Evolutionary conservation across 2,113 vertebrate species (phyloP).

Genomic region (Xiphorhynchus elegans): DNA sequence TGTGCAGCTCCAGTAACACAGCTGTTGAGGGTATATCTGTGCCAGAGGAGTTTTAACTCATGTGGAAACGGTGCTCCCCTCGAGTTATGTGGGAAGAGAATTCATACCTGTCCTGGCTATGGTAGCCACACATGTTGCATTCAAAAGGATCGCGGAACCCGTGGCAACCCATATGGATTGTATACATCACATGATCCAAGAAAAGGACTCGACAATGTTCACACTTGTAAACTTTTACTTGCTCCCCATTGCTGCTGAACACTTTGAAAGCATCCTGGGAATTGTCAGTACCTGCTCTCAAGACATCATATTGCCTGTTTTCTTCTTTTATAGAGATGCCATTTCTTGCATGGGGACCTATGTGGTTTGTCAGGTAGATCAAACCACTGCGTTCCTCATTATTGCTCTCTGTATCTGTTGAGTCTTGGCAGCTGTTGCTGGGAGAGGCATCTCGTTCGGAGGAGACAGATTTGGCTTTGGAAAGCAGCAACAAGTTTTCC

Average conservation of each 20-base stretch:
- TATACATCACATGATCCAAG: conserved; percentile 99
- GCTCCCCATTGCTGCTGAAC: conserved; percentile 86
- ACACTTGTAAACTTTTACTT: conserved; percentile 90
- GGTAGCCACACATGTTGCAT: conserved; percentile 98
- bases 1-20: not conserved
- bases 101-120: conserved; percentile 96
- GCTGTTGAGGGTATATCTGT: not conserved
- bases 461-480: conserved; percentile 91
- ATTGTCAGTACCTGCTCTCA: conserved; percentile 81
- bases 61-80: conserved; percentile 92
- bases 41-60: conserved; percentile 68
- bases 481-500: conserved; percentile 93
- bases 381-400: conserved; percentile 90
- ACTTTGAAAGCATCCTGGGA: conserved; percentile 91
- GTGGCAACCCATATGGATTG: conserved; percentile 99
- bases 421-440: conserved; percentile 95
- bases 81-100: conserved; percentile 98
- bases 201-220: conserved; percentile 96
- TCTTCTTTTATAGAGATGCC: conserved; percentile 92
- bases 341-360: conserved; percentile 86
- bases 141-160: conserved; percentile 97
- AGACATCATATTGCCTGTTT: conserved; percentile 84
- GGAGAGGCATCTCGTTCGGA: conserved; percentile 93
- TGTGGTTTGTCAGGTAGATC: conserved; percentile 97
- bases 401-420: conserved; percentile 98